A percentile compares a stretch with the other conserved stretches of the same genome.
These are phyloP conservation scores for Felis catus DNA, from an alignment of 2,113 vertebrate genomes.

Conservation along the genomic window DNA sequence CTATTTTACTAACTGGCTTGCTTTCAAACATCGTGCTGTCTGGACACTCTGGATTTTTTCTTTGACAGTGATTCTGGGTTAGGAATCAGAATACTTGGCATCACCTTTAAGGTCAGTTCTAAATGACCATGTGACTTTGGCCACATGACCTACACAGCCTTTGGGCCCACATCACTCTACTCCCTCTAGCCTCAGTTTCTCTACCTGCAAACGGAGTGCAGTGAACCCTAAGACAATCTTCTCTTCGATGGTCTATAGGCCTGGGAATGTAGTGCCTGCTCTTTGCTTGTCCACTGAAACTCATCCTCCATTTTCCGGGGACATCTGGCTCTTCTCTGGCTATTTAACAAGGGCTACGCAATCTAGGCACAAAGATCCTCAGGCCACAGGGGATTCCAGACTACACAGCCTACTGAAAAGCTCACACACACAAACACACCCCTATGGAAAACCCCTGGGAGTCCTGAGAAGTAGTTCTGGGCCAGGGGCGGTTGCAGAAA, in stretches of 20 bases:
- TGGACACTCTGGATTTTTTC: neutral
- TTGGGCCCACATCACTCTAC: neutral
- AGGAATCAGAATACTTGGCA: neutral
- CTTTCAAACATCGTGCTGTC: neutral
- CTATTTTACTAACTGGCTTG: neutral
- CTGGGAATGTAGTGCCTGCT: neutral
- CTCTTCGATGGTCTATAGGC: neutral
- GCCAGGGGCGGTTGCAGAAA: neutral
- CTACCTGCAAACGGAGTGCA: neutral
- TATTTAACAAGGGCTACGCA: neutral
- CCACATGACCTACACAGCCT: neutral
- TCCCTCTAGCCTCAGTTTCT: neutral
- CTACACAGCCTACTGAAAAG: neutral
- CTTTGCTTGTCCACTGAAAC: neutral
- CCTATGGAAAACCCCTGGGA: neutral
- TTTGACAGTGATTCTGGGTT: neutral
- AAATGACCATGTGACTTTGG: neutral
- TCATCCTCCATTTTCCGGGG: neutral
- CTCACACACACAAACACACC: neutral
- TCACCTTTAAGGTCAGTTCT: neutral
- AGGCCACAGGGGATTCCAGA: neutral
- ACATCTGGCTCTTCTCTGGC: neutral
- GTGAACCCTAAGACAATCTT: no score
- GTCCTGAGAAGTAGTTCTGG: neutral
- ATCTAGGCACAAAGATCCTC: neutral